Base-by-base conservation (phyloP, 2,888 invertebrate genomes). In the Heliconius hortense region DNA sequence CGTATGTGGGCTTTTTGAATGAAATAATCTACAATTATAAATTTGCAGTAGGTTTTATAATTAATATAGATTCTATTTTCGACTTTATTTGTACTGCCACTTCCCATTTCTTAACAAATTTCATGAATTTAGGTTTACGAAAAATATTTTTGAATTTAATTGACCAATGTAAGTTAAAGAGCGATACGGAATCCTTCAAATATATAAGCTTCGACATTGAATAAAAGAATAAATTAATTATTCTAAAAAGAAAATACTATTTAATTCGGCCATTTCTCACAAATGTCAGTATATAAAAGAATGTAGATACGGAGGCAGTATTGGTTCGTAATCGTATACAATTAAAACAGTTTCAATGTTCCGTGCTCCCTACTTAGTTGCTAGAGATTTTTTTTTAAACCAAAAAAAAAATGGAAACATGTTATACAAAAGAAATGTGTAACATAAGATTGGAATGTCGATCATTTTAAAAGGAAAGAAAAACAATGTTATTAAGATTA, bases 261-360 rank as follows among this genome's bases (percentile, higher is more conserved):
- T 21, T 68, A 48, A 24, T 10, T 15, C 2, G 24, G 68, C 81
- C 81, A 81, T 78, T 82, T 74, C 77, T 70, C 10, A 74, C 63
- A 73, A 76, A 67, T 66, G 24, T 31, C 28, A 80, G 75, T 81
- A 81, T 69, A 78, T 26, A 73, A 63, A 76, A 78, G 82, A 81
- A 83, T 82, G 81, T 81, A 78, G 78, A 79, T 70, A 75, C 76
- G 77, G 79, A 80, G 79, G 79, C 80, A 79, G 79, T 81, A 80
- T 78, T 80, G 81, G 80, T 78, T 78, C 79, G 79, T 79, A 81
- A 82, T 82, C 80, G 78, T 81, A 77, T 80, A 82, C 81, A 82
- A 83, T 82, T 82, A 81, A 82, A 81, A 81, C 80, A 81, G 77
- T 80, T 79, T 82, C 83, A 84, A 85, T 84, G 81, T 79, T 77